Conservation (phyloP, 2,888 invertebrate species). For the Ophion ventricosus region DNA sequence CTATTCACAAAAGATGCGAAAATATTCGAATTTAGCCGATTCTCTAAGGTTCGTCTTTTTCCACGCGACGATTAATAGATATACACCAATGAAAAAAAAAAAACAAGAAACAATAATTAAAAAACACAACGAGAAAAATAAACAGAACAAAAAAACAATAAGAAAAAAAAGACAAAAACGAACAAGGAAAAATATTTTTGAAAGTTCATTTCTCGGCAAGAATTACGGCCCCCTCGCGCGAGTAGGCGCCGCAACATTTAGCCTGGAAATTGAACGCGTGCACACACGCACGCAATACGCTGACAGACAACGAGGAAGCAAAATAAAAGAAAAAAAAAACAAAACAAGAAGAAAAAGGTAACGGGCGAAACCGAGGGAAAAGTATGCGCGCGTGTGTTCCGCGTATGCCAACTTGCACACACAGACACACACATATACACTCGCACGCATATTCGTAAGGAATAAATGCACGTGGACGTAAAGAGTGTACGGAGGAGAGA, state of each 20-base stretch:
- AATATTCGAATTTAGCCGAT: too few relatives aligned
- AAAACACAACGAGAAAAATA: background rate
- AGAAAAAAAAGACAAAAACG: background rate
- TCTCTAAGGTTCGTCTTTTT: too few relatives aligned
- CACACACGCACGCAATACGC: background rate
- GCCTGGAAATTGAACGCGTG: background rate
- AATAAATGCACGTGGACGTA: slow-evolving; percentile 32
- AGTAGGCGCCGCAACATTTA: background rate
- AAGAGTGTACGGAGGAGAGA: slow-evolving; percentile 30
- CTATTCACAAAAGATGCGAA: too few relatives aligned
- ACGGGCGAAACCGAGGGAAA: slow-evolving; percentile 16
- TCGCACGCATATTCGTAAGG: slow-evolving; percentile 13
- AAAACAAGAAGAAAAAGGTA: slow-evolving; percentile 1
- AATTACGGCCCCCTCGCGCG: background rate
- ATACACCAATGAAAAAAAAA: too few relatives aligned
- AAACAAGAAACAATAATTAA: too few relatives aligned
- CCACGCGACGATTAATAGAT: too few relatives aligned
- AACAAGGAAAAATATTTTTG: background rate
- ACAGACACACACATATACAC: background rate
- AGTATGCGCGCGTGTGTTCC: background rate
- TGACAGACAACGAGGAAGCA: background rate
- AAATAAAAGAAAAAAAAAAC: background rate
- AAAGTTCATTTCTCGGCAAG: background rate
- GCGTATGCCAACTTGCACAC: background rate
- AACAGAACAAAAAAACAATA: background rate